Evolutionary conservation across 2,797 vertebrate genomes (phyloP).

Genomic region (Siniperca obscura): DNA sequence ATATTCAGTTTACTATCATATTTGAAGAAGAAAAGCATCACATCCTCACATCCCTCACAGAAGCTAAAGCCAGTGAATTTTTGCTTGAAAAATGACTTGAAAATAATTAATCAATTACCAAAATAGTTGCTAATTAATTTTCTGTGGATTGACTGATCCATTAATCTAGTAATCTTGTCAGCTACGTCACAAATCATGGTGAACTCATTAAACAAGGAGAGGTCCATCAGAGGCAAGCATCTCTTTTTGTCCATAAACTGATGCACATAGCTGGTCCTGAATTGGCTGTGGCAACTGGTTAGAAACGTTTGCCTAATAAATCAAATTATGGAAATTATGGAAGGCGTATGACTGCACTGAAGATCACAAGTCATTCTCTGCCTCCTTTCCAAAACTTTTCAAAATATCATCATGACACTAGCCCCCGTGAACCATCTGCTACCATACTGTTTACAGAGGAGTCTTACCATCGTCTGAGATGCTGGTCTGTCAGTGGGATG

Average conservation of each 20-base stretch:
- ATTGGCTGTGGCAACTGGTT: neutral
- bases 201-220: conserved; percentile 3
- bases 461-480: conserved; percentile 91
- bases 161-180: neutral
- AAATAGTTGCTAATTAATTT: conserved; percentile 9
- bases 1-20: neutral
- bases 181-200: neutral
- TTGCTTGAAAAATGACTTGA: neutral
- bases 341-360: conserved; percentile 8
- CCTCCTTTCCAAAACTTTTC: conserved; percentile 5
- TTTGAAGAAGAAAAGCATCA: neutral
- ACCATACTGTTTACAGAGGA: neutral
- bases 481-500: conserved; percentile 88
- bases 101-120: neutral
- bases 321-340: conserved; percentile 22
- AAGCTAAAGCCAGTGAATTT: neutral
- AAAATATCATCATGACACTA: neutral
- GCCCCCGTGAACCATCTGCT: conserved; percentile 6
- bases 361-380: conserved; percentile 14
- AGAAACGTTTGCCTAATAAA: conserved; percentile 1
- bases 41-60: neutral
- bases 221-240: neutral
- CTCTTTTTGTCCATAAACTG: conserved; percentile 15
- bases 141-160: neutral
- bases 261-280: neutral